These are phyloP conservation scores for Plectus sambesii DNA, from an alignment of 1,140 invertebrate species.

Conservation along the genomic window DNA sequence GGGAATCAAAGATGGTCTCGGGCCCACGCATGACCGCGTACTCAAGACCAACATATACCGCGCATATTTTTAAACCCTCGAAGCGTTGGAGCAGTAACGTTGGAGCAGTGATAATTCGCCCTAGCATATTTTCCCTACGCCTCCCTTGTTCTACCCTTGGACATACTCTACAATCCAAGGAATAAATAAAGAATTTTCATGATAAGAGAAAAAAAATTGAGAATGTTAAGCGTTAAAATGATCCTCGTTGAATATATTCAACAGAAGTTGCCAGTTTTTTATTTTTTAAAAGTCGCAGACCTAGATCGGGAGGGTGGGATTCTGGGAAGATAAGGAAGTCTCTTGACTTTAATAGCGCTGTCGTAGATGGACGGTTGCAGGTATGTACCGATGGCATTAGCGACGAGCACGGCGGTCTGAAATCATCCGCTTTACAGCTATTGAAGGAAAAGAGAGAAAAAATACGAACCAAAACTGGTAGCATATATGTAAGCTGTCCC, in stretches of 20 bases:
- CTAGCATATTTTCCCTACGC: too few relatives aligned
- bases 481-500: constrained; percentile 86
- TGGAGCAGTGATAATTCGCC: too few relatives aligned
- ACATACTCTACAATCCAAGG: too few relatives aligned
- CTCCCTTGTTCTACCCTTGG: too few relatives aligned
- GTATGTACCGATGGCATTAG: constrained; percentile 79
- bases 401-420: constrained; percentile 71
- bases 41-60: too few relatives aligned
- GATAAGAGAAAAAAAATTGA: constrained; percentile 11
- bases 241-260: background rate
- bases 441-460: background rate
- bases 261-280: background rate
- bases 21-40: too few relatives aligned
- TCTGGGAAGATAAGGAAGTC: constrained; percentile 79
- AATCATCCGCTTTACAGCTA: constrained; percentile 3
- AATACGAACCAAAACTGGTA: constrained; percentile 69
- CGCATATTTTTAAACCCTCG: too few relatives aligned
- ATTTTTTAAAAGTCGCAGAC: background rate
- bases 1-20: too few relatives aligned
- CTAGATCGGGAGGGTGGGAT: constrained; percentile 38
- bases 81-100: too few relatives aligned
- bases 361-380: constrained; percentile 95
- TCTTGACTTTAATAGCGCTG: constrained; percentile 93
- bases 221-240: constrained; percentile 1
- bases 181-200: too few relatives aligned